These are phyloP conservation scores for Melitaea cinxia DNA, from an alignment of 1,140 invertebrate genomes.

Conservation along the genomic window DNA sequence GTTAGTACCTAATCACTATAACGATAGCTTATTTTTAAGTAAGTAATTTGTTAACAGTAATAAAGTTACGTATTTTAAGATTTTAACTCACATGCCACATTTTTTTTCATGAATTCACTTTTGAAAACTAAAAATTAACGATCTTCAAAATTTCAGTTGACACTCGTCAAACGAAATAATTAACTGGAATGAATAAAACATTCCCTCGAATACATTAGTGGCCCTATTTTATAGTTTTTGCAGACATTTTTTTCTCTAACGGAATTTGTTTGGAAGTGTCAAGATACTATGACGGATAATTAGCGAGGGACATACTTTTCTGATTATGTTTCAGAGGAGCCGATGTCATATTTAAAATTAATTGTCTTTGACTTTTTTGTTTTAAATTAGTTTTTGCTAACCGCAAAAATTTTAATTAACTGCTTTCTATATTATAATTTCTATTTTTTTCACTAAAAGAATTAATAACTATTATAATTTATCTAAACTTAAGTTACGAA, in stretches of 20 bases:
- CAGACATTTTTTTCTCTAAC: slow-evolving; percentile 34
- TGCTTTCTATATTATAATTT: not conserved
- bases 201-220: slow-evolving; percentile 14
- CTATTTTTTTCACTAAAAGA: too few species aligned
- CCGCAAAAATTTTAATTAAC: not conserved
- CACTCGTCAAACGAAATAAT: slow-evolving; percentile 27
- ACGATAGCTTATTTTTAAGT: too few species aligned
- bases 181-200: slow-evolving; percentile 39
- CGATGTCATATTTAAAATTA: slow-evolving; percentile 53
- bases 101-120: too few species aligned
- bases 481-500: too few species aligned
- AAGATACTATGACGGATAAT: slow-evolving; percentile 56
- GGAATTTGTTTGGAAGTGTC: slow-evolving; percentile 54
- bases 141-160: not conserved
- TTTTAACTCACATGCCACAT: too few species aligned
- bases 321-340: slow-evolving; percentile 48
- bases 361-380: slow-evolving; percentile 27
- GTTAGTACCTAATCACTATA: too few species aligned
- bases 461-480: too few species aligned
- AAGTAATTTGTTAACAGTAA: too few species aligned
- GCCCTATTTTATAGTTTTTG: slow-evolving; percentile 34
- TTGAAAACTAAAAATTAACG: not conserved
- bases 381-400: not conserved
- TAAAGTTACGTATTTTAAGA: too few species aligned
- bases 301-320: slow-evolving; percentile 57